These are phyloP conservation scores for Ericerus pela DNA, from an alignment of 1,140 invertebrate species.

Conservation along the genomic window DNA sequence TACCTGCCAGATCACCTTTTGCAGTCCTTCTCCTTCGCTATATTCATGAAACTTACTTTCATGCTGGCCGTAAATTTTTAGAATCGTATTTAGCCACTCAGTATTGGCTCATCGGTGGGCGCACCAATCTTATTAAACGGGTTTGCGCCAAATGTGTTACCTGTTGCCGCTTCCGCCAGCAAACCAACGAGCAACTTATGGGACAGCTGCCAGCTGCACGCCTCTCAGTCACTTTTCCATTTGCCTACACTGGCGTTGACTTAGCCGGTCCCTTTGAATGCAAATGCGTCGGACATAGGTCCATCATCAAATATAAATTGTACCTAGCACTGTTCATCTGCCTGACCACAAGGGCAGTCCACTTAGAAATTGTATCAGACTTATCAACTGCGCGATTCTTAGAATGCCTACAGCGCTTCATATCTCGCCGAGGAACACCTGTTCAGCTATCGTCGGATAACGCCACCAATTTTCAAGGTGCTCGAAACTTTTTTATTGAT, in stretches of 20 bases:
- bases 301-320: constrained; percentile 25
- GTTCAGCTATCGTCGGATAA: background rate
- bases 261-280: constrained; percentile 30
- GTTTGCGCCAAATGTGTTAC: background rate
- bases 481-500: background rate
- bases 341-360: background rate
- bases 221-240: background rate
- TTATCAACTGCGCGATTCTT: background rate
- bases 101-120: constrained; percentile 25
- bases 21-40: constrained; percentile 21
- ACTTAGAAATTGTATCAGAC: constrained; percentile 1
- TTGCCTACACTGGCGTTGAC: constrained; percentile 27
- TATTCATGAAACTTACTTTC: constrained; percentile 20
- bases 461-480: background rate
- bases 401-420: background rate
- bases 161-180: background rate
- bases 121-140: constrained; percentile 20
- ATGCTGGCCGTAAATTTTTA: constrained; percentile 22
- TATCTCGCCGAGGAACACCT: background rate
- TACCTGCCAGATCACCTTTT: constrained; percentile 22
- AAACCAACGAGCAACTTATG: background rate
- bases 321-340: constrained; percentile 24
- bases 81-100: constrained; percentile 20
- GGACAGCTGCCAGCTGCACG: background rate
- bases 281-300: too few relatives aligned